Evolutionary conservation across 2,113 vertebrate genomes (phyloP).

Genomic region (Lampris incognitus): DNA sequence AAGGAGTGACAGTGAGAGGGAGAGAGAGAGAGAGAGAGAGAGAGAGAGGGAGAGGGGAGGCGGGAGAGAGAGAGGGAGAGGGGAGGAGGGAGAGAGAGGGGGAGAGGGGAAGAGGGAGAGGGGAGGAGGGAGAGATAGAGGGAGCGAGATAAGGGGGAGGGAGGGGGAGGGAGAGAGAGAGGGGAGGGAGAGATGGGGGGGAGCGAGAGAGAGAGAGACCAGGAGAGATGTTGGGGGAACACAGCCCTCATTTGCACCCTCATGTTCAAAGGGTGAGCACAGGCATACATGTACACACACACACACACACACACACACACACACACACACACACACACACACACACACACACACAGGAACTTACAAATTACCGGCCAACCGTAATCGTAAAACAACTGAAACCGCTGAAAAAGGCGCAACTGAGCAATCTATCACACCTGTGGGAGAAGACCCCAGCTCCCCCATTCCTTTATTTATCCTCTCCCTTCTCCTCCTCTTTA

Average conservation of each 20-base stretch:
- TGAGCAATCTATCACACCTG: constrained; percentile 57
- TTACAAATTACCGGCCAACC: background rate
- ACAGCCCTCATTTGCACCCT: constrained; percentile 69
- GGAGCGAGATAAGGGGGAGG: background rate
- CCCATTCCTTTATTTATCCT: constrained; percentile 37
- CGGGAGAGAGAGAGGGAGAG: background rate
- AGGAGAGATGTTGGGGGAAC: constrained; percentile 4
- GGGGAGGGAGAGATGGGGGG: background rate
- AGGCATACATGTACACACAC: background rate
- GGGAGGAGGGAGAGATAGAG: background rate
- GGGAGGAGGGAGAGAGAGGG: background rate
- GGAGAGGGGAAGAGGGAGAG: background rate
- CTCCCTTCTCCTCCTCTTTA: constrained; percentile 45
- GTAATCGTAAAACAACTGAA: constrained; percentile 32
- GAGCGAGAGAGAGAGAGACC: constrained; percentile 19
- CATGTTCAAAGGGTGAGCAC: constrained; percentile 59
- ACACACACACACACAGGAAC: background rate
- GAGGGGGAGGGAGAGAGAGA: background rate
- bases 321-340: constrained; percentile 10
- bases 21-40: background rate
- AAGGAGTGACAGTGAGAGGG: constrained; percentile 4
- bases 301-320: constrained; percentile 7
- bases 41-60: constrained; percentile 32
- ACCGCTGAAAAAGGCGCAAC: constrained; percentile 31
- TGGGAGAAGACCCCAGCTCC: constrained; percentile 44